Base-by-base conservation (phyloP, 2,888 invertebrate species). In the Lagria hirta region DNA sequence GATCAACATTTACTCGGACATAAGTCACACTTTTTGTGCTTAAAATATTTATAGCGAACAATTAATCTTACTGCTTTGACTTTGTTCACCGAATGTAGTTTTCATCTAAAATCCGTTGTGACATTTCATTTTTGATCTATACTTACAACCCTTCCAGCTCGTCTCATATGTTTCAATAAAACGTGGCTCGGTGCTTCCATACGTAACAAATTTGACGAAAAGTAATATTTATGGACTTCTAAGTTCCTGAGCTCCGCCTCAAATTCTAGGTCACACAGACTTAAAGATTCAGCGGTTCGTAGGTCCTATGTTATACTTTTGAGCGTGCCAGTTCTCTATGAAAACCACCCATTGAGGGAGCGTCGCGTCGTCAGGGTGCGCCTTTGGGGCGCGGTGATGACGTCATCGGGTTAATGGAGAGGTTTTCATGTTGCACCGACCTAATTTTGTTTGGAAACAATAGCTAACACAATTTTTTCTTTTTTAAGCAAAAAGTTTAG, bases 361-460 rank as follows among this genome's bases (percentile, higher is more conserved):
- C 47, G 47, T 43, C 47, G 37, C 33, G 37, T 26, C 38, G 33
- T 26, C 43, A 38, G 38, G 48, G 48, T 48, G 48, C 34, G 48
- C 38, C 48, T 23, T 27, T 32, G 28, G 38, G 48, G 48, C 28
- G 48, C 48, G 48, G 48, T 38, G 30, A 27, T 43, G 43, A 48
- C 43, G 48, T 48, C 42, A 48, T 30, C 32, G 21, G 22, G 12
- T 30, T 48, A 44, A 44, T 44, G 43, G 43, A 44, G 44, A 33
- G 23, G 33, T 22, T 36, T 20, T 27, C 29, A 12, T 14, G 13
- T 27, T 32, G 33, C 32, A 33, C 32, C 33, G 41, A 33, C 38
- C 17, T 35, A 16, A 7, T n/a, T n/a, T n/a, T n/a, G n/a, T n/a
- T n/a, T n/a, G n/a, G n/a, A n/a, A n/a, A n/a, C n/a, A n/a, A n/a